phyloP scores from a whole-genome alignment of 2,113 vertebrate species.

The Perccottus glenii region DNA sequence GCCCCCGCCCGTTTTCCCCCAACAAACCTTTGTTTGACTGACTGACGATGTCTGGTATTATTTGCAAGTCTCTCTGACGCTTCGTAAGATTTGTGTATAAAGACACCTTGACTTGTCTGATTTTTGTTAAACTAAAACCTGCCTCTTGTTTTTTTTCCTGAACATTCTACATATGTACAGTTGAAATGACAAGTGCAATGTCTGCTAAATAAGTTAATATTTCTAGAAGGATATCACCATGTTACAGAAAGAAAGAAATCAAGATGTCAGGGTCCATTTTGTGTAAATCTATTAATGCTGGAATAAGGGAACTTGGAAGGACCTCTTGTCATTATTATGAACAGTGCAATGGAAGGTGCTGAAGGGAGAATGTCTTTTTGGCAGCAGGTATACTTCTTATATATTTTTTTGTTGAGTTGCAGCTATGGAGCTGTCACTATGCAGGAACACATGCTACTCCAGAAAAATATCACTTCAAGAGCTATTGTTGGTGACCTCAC shows the following conservation, averaged over 20 bases:
- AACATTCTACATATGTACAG: conserved; percentile 49
- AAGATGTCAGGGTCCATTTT: conserved; percentile 16
- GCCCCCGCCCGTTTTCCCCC: conserved; percentile 7
- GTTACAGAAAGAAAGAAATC: background rate
- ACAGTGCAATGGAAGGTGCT: conserved; percentile 25
- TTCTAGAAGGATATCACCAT: conserved; percentile 22
- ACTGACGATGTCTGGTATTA: conserved; percentile 4
- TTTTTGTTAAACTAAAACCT: conserved; percentile 22
- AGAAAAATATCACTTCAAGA: background rate
- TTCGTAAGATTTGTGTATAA: conserved; percentile 9
- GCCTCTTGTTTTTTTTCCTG: conserved; percentile 14
- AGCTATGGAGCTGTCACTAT: conserved; percentile 31
- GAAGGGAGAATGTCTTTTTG: conserved; percentile 50
- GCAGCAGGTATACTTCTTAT: conserved; percentile 1
- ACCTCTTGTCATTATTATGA: too few species aligned
- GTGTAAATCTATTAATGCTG: background rate
- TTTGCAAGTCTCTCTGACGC: conserved; percentile 29
- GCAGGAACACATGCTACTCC: conserved; percentile 25
- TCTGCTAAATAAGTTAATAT: conserved; percentile 36
- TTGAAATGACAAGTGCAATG: conserved; percentile 30
- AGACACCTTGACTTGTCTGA: background rate
- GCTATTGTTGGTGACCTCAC: background rate
- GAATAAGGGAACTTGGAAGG: background rate
- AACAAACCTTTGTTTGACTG: conserved; percentile 30
- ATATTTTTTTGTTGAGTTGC: conserved; percentile 15